These are phyloP conservation scores for Acridotheres tristis DNA, from an alignment of 2,797 vertebrate species.

Conservation along the genomic window DNA sequence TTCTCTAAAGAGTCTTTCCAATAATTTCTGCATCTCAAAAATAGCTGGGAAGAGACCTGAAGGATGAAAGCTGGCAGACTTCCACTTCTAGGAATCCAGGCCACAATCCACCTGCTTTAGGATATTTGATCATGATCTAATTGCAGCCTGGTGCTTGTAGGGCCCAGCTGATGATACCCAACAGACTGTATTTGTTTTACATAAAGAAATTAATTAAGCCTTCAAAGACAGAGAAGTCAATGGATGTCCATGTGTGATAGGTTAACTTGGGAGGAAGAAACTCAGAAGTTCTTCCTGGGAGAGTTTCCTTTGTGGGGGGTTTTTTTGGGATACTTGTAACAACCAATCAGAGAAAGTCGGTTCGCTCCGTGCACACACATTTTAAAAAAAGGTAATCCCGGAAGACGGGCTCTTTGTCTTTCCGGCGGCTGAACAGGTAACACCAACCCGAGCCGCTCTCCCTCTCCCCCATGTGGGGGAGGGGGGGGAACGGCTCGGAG, in stretches of 20 bases:
- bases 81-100: background rate
- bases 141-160: background rate
- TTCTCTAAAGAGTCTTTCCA: slow-evolving; percentile 5
- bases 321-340: too few relatives aligned
- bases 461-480: too few relatives aligned
- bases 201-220: background rate
- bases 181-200: background rate
- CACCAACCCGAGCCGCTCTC: too few relatives aligned
- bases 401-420: too few relatives aligned
- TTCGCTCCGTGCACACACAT: too few relatives aligned
- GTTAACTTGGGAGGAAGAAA: too few relatives aligned
- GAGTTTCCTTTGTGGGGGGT: too few relatives aligned
- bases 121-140: slow-evolving; percentile 8
- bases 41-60: background rate
- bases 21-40: background rate
- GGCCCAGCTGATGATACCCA: background rate
- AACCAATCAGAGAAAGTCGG: too few relatives aligned
- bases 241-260: background rate
- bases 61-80: background rate
- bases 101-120: background rate
- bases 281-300: too few relatives aligned
- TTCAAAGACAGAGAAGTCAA: background rate
- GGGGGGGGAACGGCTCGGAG: too few relatives aligned
- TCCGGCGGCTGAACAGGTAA: too few relatives aligned
- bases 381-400: too few relatives aligned